phyloP scores from a whole-genome alignment of 2,888 invertebrate species.

The Neocrepidodera transversa region DNA sequence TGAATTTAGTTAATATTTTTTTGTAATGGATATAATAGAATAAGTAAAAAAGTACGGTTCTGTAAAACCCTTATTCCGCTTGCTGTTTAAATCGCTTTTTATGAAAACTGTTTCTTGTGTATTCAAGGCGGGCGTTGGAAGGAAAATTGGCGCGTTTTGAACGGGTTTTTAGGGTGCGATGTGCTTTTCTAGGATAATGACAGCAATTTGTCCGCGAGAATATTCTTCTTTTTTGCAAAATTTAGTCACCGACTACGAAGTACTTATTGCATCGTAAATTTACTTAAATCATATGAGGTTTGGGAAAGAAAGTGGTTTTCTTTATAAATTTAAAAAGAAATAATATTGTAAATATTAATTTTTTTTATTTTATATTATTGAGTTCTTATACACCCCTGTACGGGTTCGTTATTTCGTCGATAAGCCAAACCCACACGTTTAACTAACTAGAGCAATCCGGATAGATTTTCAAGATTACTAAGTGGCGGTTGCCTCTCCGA shows the following conservation, averaged over 20 bases:
- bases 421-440: too few relatives aligned
- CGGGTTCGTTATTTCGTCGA: too few relatives aligned
- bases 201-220: conserved; percentile 42
- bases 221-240: conserved; percentile 21
- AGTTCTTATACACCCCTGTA: too few relatives aligned
- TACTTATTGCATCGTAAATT: not conserved
- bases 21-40: not conserved
- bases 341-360: too few relatives aligned
- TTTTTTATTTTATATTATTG: too few relatives aligned
- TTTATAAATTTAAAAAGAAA: too few relatives aligned
- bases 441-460: conserved; percentile 14
- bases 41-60: conserved; percentile 12
- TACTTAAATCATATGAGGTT: too few relatives aligned
- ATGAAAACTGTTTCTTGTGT: conserved; percentile 40
- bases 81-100: conserved; percentile 34
- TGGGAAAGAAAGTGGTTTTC: too few relatives aligned
- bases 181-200: conserved; percentile 39
- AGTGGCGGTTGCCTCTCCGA: conserved; percentile 24
- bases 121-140: conserved; percentile 40
- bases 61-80: conserved; percentile 18
- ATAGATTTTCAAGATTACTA: conserved; percentile 22
- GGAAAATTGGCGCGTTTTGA: conserved; percentile 45
- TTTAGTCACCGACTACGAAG: conserved; percentile 15
- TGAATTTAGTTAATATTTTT: too few relatives aligned
- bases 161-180: conserved; percentile 41